Evolutionary conservation across 2,113 vertebrate species (phyloP), one percentile per base, ranked within the genome.

Genomic region (Nothoprocta perdicaria): DNA sequence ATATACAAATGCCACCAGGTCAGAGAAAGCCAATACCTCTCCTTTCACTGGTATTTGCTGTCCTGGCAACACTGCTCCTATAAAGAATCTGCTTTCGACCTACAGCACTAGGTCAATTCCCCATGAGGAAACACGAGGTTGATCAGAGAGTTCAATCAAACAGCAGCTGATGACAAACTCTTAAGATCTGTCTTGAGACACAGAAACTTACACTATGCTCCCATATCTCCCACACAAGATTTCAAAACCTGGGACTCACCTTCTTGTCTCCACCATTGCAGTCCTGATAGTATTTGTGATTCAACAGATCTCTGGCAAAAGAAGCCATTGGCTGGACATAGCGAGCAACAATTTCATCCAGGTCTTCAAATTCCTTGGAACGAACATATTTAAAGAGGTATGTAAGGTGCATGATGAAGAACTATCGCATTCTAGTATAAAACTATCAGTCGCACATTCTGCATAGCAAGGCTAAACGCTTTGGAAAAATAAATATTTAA

Each of bases 321-420:
- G 99, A 98, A 10, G 99, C 99, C 99, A 99, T 99, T 27, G 99
- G 99, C 95, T 99, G 99, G 86, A 99, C 98, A 60, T 98, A 99
- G 45, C 99, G 98, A 90, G 99, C 99, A 60, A 99, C 99, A 86
- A 99, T 99, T 97, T 99, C 99, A 97, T 99, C 99, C 94, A 99
- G 97, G 96, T 99, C 99, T 97, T 99, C 99, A 98, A 99, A 99
- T 73, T 99, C 99, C 99, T 99, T 93, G 45, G 93, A 84, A 86
- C 26, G 87, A 95, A 93, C 57, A 95, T 24, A 85, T 86, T 90
- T 84, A 73, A 92, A 86, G 40, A 77, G 52, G 66, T 38, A 80
- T 89, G 87, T 74, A 94, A 57, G 68, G 31, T 22, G 43, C 12
- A 15, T 7, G 12, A 15, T 7, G 21, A 50, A 15, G 22, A 83